These are phyloP conservation scores for Drosophila lacicola DNA, from an alignment of 2,888 invertebrate species.

Conservation along the genomic window DNA sequence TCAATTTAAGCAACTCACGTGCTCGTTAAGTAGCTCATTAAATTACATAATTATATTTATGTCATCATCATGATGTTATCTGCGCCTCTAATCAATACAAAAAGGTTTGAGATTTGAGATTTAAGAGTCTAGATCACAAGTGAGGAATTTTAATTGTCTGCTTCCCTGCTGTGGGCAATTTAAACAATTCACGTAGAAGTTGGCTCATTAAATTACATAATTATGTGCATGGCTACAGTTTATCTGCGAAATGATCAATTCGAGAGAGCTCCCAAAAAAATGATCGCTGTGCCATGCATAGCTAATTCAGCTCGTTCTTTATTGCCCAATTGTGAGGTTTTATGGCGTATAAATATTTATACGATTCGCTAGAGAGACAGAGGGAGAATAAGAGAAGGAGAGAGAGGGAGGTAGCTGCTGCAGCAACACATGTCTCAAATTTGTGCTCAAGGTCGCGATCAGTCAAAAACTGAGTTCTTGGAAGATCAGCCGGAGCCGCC, in stretches of 20 bases:
- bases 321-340: conserved; percentile 54
- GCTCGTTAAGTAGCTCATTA: conserved; percentile 28
- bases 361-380: conserved; percentile 17
- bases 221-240: conserved; percentile 25
- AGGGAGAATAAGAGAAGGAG: neutral
- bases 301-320: conserved; percentile 56
- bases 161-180: conserved; percentile 21
- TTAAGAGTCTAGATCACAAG: neutral
- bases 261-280: conserved; percentile 32
- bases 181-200: conserved; percentile 39
- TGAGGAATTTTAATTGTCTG: conserved; percentile 23
- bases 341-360: conserved; percentile 62
- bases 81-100: conserved; percentile 26
- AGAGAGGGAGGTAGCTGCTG: neutral
- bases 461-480: conserved; percentile 42
- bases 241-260: conserved; percentile 36
- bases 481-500: conserved; percentile 36
- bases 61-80: conserved; percentile 10
- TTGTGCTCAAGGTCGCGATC: conserved; percentile 49
- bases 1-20: conserved; percentile 17
- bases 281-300: conserved; percentile 42
- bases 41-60: conserved; percentile 18
- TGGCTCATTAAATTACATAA: conserved; percentile 44
- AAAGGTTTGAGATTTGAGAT: conserved; percentile 12
- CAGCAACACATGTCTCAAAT: conserved; percentile 35